Base-by-base conservation (phyloP, 2,888 invertebrate genomes). In the Epistrophe eligans region DNA sequence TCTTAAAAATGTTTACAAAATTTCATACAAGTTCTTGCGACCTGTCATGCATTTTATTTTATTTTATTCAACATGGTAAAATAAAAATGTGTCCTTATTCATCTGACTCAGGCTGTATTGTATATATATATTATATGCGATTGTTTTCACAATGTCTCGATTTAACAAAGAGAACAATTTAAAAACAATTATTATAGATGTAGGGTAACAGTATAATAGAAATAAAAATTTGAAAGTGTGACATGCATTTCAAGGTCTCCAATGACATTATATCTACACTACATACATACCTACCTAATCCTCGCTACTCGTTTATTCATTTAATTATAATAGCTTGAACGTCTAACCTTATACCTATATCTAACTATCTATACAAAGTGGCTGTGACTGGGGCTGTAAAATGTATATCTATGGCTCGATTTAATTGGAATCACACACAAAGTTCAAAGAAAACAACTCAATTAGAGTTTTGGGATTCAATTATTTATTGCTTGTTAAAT, bases 171-270 rank as follows among this genome's bases (percentile, higher is more conserved):
- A 55, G 15, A 35, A 32, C 32, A 15, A 57, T 32, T 55, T 57
- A 32, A 58, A 60, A 70, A 40, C 80, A 74, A 74, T 67, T 43
- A 11, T 10, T 24, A 24, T 24, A 24, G 24, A 1, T 24, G 24
- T 67, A 74, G 35, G 50, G 32, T 67, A 60, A 67, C 50, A 74
- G n/a, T n/a, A n/a, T n/a, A n/a, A n/a, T n/a, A n/a, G 60, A 67
- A 67, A 67, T 79, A 64, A 24, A 48, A 32, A 19, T 40, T 70
- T 17, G 19, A 62, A 71, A 58, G 71, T 79, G 77, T 71, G 77
- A 71, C 60, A 79, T 52, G 50, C 60, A 60, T 50, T 52, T 52
- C 58, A 60, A 77, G 70, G 67, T 35, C 48, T 38, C 48, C 13
- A 40, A 38, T 35, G 67, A 55, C n/a, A 57, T 57, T 57, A 35